Percentiles rank a stretch among this genome's conserved stretches.
phyloP scores from a whole-genome alignment of 2,113 vertebrate genomes.

The Percopsis transmontana region DNA sequence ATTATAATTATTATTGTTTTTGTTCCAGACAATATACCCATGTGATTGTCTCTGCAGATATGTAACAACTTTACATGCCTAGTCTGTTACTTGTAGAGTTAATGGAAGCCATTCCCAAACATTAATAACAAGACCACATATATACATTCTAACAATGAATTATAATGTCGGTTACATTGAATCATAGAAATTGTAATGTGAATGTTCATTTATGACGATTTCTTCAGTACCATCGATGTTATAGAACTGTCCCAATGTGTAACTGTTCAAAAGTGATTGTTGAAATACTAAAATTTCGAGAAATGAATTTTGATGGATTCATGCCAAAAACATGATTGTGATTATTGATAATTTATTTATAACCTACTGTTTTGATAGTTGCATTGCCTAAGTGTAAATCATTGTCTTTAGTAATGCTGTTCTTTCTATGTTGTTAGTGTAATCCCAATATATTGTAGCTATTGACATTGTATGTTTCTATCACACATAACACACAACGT shows the following conservation, averaged over 20 bases:
- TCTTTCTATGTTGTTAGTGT: constrained; percentile 78
- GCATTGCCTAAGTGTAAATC: constrained; percentile 75
- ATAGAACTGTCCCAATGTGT: constrained; percentile 69
- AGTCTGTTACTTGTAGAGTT: constrained; percentile 66
- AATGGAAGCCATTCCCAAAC: constrained; percentile 67
- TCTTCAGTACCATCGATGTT: constrained; percentile 69
- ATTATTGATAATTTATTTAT: constrained; percentile 76
- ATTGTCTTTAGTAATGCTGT: constrained; percentile 80
- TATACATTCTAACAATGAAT: constrained; percentile 65
- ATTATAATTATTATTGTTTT: constrained; percentile 22
- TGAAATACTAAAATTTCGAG: constrained; percentile 66
- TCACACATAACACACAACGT: constrained; percentile 58
- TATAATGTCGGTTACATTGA: constrained; percentile 63
- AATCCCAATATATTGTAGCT: constrained; percentile 78
- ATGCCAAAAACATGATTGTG: constrained; percentile 73
- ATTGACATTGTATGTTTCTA: constrained; percentile 76
- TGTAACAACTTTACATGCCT: constrained; percentile 51
- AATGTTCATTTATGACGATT: constrained; percentile 66
- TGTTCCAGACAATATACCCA: constrained; percentile 52
- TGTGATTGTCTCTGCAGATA: constrained; percentile 64
- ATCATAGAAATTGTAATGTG: constrained; percentile 66
- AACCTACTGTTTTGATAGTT: constrained; percentile 76
- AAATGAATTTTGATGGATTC: constrained; percentile 67
- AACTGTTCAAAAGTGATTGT: constrained; percentile 76
- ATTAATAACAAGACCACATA: constrained; percentile 43